A percentile compares a stretch with the other conserved stretches of the same genome.
Conservation (phyloP, 2,113 vertebrate species). For the Sapayoa aenigma region DNA sequence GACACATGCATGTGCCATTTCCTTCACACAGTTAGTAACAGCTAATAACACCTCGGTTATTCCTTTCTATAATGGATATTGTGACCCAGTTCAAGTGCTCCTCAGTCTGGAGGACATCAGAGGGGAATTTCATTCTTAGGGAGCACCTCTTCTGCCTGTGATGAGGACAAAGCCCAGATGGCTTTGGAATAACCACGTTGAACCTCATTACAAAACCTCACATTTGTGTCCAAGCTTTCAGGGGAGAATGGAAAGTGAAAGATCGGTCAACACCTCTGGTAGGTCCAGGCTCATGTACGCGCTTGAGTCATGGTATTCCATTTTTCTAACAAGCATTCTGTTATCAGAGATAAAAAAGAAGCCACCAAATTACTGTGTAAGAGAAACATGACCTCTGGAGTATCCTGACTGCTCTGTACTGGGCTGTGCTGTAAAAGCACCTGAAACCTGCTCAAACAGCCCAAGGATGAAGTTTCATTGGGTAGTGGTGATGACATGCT, state of each 20-base stretch:
- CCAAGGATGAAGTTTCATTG: not conserved
- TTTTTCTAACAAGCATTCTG: not conserved
- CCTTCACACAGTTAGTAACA: not conserved
- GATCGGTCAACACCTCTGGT: not conserved
- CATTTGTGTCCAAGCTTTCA: not conserved
- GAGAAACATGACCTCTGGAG: not conserved
- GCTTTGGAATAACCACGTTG: not conserved
- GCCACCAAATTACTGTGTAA: not conserved
- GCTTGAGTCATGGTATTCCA: not conserved
- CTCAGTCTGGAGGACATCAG: not conserved
- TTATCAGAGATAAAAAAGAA: not conserved
- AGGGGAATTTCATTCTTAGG: not conserved
- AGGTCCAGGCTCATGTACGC: not conserved
- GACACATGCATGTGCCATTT: not conserved
- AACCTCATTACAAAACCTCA: not conserved
- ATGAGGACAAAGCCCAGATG: not conserved
- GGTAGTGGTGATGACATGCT: accelerated
- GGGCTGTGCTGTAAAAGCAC: not conserved
- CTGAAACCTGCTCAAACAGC: not conserved
- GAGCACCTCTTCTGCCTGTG: not conserved
- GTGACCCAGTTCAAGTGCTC: not conserved
- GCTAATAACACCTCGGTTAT: not conserved
- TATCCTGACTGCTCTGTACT: accelerated
- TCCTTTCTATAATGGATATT: not conserved
- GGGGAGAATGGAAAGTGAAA: not conserved